phyloP scores from a whole-genome alignment of 2,797 vertebrate genomes.

The Balearica regulorum region DNA sequence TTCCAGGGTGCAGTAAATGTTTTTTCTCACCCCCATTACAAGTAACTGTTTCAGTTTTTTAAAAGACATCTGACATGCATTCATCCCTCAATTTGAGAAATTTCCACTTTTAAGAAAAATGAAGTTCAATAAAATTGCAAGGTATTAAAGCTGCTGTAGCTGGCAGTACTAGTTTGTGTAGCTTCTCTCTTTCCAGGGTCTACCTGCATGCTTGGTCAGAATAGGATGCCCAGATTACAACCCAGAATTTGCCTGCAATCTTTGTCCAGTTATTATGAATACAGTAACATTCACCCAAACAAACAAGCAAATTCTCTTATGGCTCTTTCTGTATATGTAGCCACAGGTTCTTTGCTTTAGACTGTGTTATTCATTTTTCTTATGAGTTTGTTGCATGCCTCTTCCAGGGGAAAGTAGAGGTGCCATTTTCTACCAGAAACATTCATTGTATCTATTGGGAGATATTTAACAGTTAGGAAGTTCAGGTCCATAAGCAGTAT shows the following conservation, averaged over 20 bases:
- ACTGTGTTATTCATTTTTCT: background rate
- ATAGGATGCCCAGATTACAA: background rate
- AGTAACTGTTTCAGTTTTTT: background rate
- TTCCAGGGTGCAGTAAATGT: background rate
- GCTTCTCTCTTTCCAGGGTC: background rate
- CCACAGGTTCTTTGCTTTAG: background rate
- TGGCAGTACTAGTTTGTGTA: background rate
- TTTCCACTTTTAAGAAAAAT: background rate
- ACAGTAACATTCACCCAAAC: background rate
- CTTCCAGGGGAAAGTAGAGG: background rate
- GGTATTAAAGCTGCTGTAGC: background rate
- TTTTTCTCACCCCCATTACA: background rate
- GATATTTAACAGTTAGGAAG: background rate
- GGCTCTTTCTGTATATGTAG: background rate
- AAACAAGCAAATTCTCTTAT: background rate
- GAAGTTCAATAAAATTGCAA: background rate
- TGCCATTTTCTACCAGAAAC: background rate
- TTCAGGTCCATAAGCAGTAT: background rate
- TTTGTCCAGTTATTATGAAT: background rate
- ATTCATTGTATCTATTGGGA: background rate
- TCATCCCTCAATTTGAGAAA: background rate
- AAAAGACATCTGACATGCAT: background rate
- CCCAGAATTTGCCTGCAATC: background rate
- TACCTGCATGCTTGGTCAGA: background rate
- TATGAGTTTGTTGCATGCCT: background rate